phyloP scores from a whole-genome alignment of 2,888 invertebrate genomes.

The Melanotus villosus region DNA sequence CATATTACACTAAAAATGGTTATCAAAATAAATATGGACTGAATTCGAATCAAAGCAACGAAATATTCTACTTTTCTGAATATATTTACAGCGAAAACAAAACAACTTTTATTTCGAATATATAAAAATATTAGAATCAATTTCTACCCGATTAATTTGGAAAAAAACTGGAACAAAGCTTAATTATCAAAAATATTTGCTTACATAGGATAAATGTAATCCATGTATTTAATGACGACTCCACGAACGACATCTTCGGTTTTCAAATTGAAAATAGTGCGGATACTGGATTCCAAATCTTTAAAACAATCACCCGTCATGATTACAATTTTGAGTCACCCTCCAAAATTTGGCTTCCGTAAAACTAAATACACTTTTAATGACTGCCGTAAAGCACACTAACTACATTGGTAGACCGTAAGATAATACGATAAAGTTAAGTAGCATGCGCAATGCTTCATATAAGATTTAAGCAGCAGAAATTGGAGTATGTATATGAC shows the following conservation, averaged over 20 bases:
- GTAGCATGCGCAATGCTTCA: slow-evolving; percentile 13
- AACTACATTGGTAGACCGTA: neutral
- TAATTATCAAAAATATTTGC: no score
- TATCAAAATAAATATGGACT: no score
- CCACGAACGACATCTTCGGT: slow-evolving; percentile 79
- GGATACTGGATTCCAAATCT: slow-evolving; percentile 59
- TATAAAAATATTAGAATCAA: no score
- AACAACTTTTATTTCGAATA: no score
- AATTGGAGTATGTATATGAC: no score
- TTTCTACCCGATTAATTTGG: no score
- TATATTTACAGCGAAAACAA: no score
- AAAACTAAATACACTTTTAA: neutral
- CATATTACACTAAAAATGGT: no score
- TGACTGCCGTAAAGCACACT: neutral
- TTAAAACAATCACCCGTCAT: slow-evolving; percentile 71
- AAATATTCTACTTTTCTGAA: no score
- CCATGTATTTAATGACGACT: slow-evolving; percentile 80
- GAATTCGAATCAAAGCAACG: no score
- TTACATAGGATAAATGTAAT: slow-evolving; percentile 81
- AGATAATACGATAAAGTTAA: slow-evolving; percentile 9
- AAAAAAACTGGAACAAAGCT: no score
- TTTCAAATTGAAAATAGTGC: slow-evolving; percentile 76
- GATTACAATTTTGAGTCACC: slow-evolving; percentile 11
- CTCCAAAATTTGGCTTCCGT: neutral
- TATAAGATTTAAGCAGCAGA: no score